Evolutionary conservation across 2,797 vertebrate species (phyloP).

Genomic region (Melanotaenia parkinsoni): DNA sequence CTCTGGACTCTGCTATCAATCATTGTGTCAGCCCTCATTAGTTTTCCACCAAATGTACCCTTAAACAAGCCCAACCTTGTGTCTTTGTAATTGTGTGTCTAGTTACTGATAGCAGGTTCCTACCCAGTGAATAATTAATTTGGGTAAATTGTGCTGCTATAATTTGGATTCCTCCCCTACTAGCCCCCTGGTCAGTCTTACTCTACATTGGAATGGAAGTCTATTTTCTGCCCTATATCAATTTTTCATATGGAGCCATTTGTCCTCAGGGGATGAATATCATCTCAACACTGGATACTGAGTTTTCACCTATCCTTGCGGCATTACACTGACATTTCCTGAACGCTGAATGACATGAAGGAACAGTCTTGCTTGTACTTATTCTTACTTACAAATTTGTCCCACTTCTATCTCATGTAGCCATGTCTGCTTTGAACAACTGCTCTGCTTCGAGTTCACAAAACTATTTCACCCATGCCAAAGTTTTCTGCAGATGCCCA

Average conservation of each 20-base stretch:
- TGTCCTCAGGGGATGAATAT: slow-evolving; percentile 75
- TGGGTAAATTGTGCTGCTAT: slow-evolving; percentile 71
- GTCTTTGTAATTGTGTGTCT: slow-evolving; percentile 76
- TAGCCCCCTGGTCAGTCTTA: slow-evolving; percentile 59
- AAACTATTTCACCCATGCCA: slow-evolving; percentile 21
- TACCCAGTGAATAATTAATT: slow-evolving; percentile 77
- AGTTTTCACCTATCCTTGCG: slow-evolving; percentile 63
- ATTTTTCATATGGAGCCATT: slow-evolving; percentile 83
- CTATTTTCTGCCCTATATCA: slow-evolving; percentile 82
- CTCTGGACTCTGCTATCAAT: slow-evolving; percentile 67
- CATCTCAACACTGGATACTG: slow-evolving; percentile 67
- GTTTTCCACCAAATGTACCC: slow-evolving; percentile 64
- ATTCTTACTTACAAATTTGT: slow-evolving; percentile 46
- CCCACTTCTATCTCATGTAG: slow-evolving; percentile 36
- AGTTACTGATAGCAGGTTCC: slow-evolving; percentile 63
- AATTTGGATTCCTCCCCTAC: slow-evolving; percentile 64
- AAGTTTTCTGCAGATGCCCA: slow-evolving; percentile 19
- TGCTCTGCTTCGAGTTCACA: slow-evolving; percentile 19
- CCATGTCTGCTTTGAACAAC: slow-evolving; percentile 35
- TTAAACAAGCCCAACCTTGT: slow-evolving; percentile 73
- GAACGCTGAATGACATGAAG: slow-evolving; percentile 36
- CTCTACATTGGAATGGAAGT: slow-evolving; percentile 64
- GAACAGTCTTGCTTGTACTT: slow-evolving; percentile 37
- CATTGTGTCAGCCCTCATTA: slow-evolving; percentile 67
- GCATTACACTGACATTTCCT: slow-evolving; percentile 61